Conservation (phyloP, 2,113 vertebrate genomes). For the Saguinus imperator region DNA sequence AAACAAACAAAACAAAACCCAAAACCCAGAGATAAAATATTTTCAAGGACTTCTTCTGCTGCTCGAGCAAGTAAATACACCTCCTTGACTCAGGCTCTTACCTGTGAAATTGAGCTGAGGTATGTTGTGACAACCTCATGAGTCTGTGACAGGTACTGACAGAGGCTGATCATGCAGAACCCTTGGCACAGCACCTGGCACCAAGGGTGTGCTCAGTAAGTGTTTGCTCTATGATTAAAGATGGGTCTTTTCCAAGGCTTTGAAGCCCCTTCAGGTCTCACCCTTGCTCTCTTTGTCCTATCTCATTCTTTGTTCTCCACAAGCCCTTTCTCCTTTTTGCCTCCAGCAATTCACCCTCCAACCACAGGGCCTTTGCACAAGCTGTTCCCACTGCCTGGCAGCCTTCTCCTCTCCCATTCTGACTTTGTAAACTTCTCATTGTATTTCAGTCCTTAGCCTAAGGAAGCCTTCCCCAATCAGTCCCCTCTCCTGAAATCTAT, state of each 20-base stretch:
- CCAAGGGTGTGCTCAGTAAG: not conserved
- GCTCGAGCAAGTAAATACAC: no score
- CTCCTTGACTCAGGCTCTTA: not conserved
- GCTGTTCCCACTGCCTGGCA: not conserved
- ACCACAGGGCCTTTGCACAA: slow-evolving; percentile 17
- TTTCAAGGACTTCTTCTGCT: not conserved
- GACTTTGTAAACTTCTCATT: not conserved
- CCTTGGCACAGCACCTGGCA: rapidly evolving
- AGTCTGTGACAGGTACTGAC: no score
- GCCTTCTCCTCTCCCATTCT: not conserved
- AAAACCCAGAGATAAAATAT: not conserved
- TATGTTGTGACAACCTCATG: rapidly evolving
- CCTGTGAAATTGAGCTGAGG: not conserved
- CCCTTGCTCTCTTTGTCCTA: not conserved
- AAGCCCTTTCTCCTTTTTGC: not conserved
- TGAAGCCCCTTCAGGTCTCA: not conserved
- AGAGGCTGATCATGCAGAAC: rapidly evolving
- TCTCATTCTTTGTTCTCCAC: not conserved
- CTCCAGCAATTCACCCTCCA: not conserved
- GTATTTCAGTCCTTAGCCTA: not conserved
- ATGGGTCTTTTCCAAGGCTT: not conserved
- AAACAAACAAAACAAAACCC: not conserved
- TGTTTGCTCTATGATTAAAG: not conserved
- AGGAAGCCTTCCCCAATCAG: not conserved
- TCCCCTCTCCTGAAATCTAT: not conserved